Percentiles rank a stretch among this genome's conserved stretches.
Conservation (phyloP, 2,888 invertebrate genomes). For the Mesorhabditis belari region DNA sequence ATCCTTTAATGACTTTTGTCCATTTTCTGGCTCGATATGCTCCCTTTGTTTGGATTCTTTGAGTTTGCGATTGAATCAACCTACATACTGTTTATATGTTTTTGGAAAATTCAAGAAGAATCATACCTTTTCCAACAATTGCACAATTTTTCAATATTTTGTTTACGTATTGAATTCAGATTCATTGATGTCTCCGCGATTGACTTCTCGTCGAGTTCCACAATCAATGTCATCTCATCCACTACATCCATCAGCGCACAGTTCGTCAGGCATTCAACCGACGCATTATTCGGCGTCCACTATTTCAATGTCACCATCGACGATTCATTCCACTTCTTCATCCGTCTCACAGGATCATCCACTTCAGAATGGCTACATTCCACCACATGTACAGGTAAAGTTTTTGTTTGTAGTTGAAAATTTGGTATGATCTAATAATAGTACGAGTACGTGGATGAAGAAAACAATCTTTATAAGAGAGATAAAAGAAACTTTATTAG, state of each 20-base stretch:
- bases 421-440: not conserved
- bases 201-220: conserved; percentile 38
- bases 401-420: not conserved
- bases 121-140: too few relatives aligned
- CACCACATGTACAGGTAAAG: not conserved
- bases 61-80: too few relatives aligned
- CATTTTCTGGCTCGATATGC: too few relatives aligned
- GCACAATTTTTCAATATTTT: too few relatives aligned
- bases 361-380: not conserved
- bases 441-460: not conserved
- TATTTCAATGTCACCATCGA: not conserved
- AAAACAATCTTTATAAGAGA: not conserved
- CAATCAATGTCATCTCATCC: too few relatives aligned
- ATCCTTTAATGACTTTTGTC: too few relatives aligned
- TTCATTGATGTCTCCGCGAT: conserved; percentile 46
- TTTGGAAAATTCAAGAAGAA: too few relatives aligned
- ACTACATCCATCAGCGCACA: too few relatives aligned
- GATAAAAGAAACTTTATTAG: not conserved
- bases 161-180: too few relatives aligned
- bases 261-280: too few relatives aligned
- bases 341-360: not conserved
- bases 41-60: too few relatives aligned
- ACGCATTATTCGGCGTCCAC: not conserved
- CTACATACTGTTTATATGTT: too few relatives aligned
- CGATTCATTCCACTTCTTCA: not conserved